These are phyloP conservation scores for Spisula solida DNA, from an alignment of 2,888 invertebrate genomes.

Conservation along the genomic window DNA sequence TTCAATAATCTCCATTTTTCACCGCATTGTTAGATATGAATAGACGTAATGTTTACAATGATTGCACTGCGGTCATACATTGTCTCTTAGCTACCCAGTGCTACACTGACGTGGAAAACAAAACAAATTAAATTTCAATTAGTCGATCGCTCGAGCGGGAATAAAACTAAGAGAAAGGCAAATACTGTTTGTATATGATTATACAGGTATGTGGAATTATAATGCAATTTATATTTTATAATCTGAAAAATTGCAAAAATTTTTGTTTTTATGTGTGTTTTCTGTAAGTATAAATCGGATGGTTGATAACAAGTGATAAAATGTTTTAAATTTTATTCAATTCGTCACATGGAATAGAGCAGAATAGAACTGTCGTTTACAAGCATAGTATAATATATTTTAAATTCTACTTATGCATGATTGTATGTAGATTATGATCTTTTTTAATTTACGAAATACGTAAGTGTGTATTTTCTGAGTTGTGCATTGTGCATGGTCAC, in stretches of 20 bases:
- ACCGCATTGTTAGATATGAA: constrained; percentile 58
- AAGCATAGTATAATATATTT: no score
- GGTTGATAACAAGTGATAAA: neutral
- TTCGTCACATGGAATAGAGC: no score
- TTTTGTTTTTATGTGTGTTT: neutral
- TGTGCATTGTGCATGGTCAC: no score
- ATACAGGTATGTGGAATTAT: neutral
- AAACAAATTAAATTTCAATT: constrained; percentile 51
- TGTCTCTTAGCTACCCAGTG: constrained; percentile 63
- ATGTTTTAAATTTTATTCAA: no score
- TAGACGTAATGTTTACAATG: constrained; percentile 60
- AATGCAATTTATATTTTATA: neutral
- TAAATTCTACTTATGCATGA: no score
- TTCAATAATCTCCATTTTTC: constrained; percentile 55
- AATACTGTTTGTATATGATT: neutral
- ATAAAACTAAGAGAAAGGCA: neutral
- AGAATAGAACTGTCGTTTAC: no score
- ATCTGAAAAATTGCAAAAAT: neutral
- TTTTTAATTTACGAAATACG: no score
- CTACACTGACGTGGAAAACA: constrained; percentile 29
- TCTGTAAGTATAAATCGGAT: neutral
- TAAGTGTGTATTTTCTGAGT: no score
- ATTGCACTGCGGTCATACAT: constrained; percentile 60
- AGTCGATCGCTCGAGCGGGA: neutral
- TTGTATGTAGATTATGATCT: no score